Percentiles rank a stretch among this genome's conserved stretches.
Conservation (phyloP, 2,113 vertebrate species). For the Callithrix jacchus region DNA sequence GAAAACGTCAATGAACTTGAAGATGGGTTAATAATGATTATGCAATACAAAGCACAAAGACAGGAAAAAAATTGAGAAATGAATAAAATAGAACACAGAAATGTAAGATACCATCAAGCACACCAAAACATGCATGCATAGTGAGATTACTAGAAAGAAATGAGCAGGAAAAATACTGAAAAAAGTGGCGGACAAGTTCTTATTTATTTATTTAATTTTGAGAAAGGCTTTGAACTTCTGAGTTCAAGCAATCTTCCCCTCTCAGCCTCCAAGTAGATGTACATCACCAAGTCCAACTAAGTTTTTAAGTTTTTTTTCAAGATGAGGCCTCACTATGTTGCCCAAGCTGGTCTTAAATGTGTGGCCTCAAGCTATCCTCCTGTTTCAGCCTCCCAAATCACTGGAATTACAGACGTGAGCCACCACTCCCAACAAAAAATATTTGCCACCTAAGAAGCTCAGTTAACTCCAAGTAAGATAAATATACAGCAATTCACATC, state of each 20-base stretch:
- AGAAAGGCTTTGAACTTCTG: too few species aligned
- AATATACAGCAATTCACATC: background rate
- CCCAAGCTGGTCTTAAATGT: too few species aligned
- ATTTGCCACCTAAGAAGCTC: background rate
- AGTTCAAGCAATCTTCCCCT: too few species aligned
- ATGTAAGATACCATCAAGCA: background rate
- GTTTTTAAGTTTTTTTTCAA: too few species aligned
- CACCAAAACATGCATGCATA: background rate
- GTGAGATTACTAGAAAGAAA: background rate
- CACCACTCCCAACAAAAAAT: background rate
- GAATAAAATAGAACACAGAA: background rate
- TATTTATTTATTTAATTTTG: too few species aligned
- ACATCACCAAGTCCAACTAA: too few species aligned
- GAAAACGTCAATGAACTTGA: background rate
- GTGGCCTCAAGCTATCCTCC: too few species aligned
- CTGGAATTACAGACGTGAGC: too few species aligned
- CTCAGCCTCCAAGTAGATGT: too few species aligned
- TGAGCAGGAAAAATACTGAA: background rate
- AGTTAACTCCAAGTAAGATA: background rate
- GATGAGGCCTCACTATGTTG: too few species aligned
- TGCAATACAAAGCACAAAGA: background rate
- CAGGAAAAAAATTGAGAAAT: background rate
- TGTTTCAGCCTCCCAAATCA: too few species aligned
- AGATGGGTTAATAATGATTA: background rate
- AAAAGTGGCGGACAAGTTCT: background rate